Conservation (phyloP, 1,140 invertebrate species). For the Stenopsyche tienmushanensis region DNA sequence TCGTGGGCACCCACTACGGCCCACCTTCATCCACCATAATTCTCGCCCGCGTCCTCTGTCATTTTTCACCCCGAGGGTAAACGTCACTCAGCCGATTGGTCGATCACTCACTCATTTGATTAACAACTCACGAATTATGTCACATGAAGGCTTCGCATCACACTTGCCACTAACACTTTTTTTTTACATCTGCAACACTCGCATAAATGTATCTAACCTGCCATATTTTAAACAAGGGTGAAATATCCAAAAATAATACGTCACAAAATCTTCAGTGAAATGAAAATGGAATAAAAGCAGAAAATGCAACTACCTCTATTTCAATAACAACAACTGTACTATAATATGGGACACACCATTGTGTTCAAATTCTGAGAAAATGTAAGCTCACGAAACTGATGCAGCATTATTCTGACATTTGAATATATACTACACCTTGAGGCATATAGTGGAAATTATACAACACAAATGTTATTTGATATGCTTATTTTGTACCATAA, state of each 20-base stretch:
- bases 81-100: constrained; percentile 9
- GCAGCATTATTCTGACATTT: too few species aligned
- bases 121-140: constrained; percentile 7
- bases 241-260: background rate
- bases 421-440: too few species aligned
- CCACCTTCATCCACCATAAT: background rate
- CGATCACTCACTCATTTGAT: constrained; percentile 12
- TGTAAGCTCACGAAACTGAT: too few species aligned
- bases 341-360: too few species aligned
- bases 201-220: background rate
- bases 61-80: constrained; percentile 11
- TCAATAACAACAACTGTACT: too few species aligned
- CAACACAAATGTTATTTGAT: too few species aligned
- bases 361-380: too few species aligned
- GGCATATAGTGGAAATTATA: too few species aligned
- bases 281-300: background rate
- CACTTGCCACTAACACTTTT: background rate
- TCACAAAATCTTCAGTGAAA: background rate
- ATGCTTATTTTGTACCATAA: too few species aligned
- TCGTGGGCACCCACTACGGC: background rate
- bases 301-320: too few species aligned
- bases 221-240: too few species aligned
- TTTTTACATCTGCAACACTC: background rate
- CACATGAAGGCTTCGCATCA: background rate
- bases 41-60: background rate